phyloP scores from a whole-genome alignment of 2,113 vertebrate species.

The Hypanus sabinus region DNA sequence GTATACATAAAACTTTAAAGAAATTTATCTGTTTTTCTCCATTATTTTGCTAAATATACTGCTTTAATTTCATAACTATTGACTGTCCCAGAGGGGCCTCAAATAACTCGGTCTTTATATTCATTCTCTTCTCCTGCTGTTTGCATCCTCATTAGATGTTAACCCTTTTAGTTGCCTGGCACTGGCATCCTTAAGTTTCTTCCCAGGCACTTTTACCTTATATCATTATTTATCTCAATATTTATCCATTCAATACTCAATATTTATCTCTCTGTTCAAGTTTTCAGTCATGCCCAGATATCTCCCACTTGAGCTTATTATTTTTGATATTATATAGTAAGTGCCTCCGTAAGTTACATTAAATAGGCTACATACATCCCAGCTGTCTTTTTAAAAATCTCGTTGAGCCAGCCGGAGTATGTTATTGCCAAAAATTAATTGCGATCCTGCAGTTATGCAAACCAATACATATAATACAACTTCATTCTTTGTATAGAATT shows the following conservation, averaged over 20 bases:
- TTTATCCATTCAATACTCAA: background rate
- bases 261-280: background rate
- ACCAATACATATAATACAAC: background rate
- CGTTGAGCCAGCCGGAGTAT: background rate
- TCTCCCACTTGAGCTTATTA: background rate
- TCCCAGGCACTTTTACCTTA: background rate
- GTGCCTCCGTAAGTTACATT: background rate
- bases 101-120: background rate
- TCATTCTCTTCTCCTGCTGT: background rate
- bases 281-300: background rate
- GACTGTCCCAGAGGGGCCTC: background rate
- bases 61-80: background rate
- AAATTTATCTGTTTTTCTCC: background rate
- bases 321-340: background rate
- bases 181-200: background rate
- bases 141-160: background rate
- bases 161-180: background rate
- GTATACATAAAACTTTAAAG: background rate
- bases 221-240: background rate
- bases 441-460: background rate
- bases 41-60: background rate
- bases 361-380: background rate
- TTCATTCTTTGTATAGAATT: background rate
- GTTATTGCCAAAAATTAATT: background rate
- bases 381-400: background rate